Evolutionary conservation across 2,888 invertebrate genomes (phyloP).

Genomic region (Tenthredo mesomela): DNA sequence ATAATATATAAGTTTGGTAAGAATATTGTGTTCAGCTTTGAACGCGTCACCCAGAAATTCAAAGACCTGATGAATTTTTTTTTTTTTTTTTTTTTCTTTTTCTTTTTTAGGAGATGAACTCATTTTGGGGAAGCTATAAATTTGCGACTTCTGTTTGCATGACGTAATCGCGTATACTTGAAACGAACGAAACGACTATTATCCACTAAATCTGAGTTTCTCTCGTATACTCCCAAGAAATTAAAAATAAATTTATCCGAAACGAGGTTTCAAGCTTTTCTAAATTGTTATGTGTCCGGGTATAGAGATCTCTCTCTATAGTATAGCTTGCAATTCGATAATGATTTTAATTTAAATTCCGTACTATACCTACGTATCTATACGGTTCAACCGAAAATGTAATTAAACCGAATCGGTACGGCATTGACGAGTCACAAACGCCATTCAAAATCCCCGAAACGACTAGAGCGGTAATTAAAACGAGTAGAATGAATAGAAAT

Average conservation of each 20-base stretch:
- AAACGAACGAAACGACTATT: too few relatives aligned
- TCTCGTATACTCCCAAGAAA: neutral
- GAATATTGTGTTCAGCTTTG: too few relatives aligned
- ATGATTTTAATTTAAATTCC: constrained; percentile 25
- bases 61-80: too few relatives aligned
- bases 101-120: too few relatives aligned
- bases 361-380: neutral
- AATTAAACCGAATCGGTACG: constrained; percentile 26
- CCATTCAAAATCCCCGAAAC: constrained; percentile 14
- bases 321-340: constrained; percentile 1
- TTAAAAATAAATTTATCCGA: neutral
- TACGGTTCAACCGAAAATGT: constrained; percentile 21
- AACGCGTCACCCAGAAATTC: too few relatives aligned
- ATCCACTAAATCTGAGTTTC: neutral
- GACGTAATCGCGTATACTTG: neutral
- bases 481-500: constrained; percentile 8
- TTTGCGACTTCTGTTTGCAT: too few relatives aligned
- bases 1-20: too few relatives aligned
- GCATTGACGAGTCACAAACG: constrained; percentile 40
- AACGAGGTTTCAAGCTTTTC: too few relatives aligned
- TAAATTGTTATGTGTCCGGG: too few relatives aligned
- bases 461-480: constrained; percentile 25
- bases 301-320: too few relatives aligned
- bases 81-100: too few relatives aligned
- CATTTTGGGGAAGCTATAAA: too few relatives aligned